Percentiles rank a stretch among this genome's conserved stretches.
phyloP scores from a whole-genome alignment of 2,113 vertebrate species.

The Percina caprodes region DNA sequence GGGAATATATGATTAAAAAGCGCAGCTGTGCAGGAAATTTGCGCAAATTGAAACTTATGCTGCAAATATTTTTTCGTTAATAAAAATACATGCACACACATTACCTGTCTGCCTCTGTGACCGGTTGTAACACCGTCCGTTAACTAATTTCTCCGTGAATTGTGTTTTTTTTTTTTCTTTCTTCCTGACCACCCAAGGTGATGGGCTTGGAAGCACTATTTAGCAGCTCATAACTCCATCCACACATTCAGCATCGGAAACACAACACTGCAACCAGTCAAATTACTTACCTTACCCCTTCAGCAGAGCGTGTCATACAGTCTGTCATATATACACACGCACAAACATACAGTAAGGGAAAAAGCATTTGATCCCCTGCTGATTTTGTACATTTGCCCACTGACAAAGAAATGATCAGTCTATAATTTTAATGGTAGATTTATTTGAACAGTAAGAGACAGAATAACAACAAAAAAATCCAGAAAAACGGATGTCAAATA shows the following conservation, averaged over 20 bases:
- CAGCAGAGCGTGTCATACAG: conserved; percentile 14
- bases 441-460: too few species aligned
- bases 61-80: not conserved
- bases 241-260: conserved; percentile 30
- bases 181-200: conserved; percentile 20
- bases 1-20: not conserved
- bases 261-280: conserved; percentile 33
- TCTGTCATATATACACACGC: not conserved
- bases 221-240: conserved; percentile 45
- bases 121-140: conserved; percentile 9
- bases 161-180: conserved; percentile 20
- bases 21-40: not conserved
- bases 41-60: not conserved
- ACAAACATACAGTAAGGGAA: not conserved
- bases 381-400: too few species aligned
- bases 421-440: too few species aligned
- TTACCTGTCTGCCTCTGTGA: conserved; percentile 15
- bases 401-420: too few species aligned
- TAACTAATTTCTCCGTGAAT: conserved; percentile 22
- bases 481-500: too few species aligned
- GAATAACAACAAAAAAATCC: too few species aligned
- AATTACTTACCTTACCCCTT: conserved; percentile 27
- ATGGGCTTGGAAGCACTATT: conserved; percentile 55
- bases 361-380: too few species aligned
- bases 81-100: not conserved